These are phyloP conservation scores for Lasiommata megera DNA, from an alignment of 2,888 invertebrate genomes.

Conservation along the genomic window DNA sequence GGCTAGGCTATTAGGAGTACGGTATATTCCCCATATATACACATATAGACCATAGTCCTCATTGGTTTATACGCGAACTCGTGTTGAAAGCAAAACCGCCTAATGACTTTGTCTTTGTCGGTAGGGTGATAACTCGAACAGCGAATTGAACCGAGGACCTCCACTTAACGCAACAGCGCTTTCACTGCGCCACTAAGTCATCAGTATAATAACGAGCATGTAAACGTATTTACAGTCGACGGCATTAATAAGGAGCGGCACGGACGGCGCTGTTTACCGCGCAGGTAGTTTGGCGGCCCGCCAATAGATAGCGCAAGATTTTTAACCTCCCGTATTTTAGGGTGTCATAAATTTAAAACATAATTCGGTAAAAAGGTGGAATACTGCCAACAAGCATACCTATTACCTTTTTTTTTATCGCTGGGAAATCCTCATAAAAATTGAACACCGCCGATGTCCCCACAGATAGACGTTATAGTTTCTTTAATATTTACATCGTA, in stretches of 20 bases:
- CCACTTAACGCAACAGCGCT: too few species aligned
- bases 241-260: slow-evolving; percentile 33
- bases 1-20: too few species aligned
- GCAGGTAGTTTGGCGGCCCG: slow-evolving; percentile 75
- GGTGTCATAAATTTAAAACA: slow-evolving; percentile 68
- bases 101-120: neutral
- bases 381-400: slow-evolving; percentile 31
- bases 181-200: too few species aligned
- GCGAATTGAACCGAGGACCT: too few species aligned
- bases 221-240: slow-evolving; percentile 24
- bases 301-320: slow-evolving; percentile 75
- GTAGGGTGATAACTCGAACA: too few species aligned
- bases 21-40: too few species aligned
- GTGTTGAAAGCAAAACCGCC: too few species aligned
- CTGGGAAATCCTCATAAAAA: neutral
- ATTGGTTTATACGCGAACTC: too few species aligned
- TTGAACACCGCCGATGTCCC: too few species aligned
- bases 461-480: too few species aligned
- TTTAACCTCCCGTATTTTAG: slow-evolving; percentile 69
- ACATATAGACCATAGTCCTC: too few species aligned
- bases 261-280: slow-evolving; percentile 71
- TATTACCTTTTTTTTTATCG: slow-evolving; percentile 15
- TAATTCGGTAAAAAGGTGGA: slow-evolving; percentile 63
- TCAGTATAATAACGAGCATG: neutral
- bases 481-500: too few species aligned